Evolutionary conservation across 2,113 vertebrate species (phyloP), one percentile per base, ranked within the genome.

Genomic region (Chaetodon trifascialis): DNA sequence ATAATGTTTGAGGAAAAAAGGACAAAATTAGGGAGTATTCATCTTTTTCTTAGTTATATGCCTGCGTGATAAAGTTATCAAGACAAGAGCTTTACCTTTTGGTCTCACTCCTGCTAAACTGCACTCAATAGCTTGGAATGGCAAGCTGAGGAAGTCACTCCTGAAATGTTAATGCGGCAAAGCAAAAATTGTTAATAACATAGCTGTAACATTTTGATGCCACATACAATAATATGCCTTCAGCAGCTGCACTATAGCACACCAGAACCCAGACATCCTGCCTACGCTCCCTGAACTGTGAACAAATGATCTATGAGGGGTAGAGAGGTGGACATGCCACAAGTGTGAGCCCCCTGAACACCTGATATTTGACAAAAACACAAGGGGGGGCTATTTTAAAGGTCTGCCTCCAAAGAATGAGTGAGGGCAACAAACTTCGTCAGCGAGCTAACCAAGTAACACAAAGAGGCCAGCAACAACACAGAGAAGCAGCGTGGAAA

Each of bases 91-190:
- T 79, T 95, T 94, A 98, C 97, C 97, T n/a, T 67, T 64, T 0
- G 97, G 96, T 36, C 70, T 86, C 0, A 99, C 88, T 36, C 94
- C 95, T 7, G 97, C 96, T 70, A 99, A 93, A 89, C 95, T 95
- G 86, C 98, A 99, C 80, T 99, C 97, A 36, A 99, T 96, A 51
- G 98, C 97, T 92, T 99, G 98, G 90, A 98, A 98, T 3, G 97
- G 97, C 70, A 99, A 95, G 82, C 98, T 97, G 59, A 98, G 95
- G 92, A 98, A 99, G 89, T 99, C 98, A 2, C 97, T 96, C 96
- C 98, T 99, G 59, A 69, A 91, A 83, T 14, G 4, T 74, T 73
- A 76, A 88, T 70, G 82, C 51, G 86, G 55, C 86, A 72, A 90
- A 52, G 59, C 69, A 85, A 42, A 79, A 76, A 77, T 80, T 49